These are phyloP conservation scores for Holothuria leucospilota DNA, from an alignment of 53 echinoderm and acorn worm genomes.

Conservation along the genomic window DNA sequence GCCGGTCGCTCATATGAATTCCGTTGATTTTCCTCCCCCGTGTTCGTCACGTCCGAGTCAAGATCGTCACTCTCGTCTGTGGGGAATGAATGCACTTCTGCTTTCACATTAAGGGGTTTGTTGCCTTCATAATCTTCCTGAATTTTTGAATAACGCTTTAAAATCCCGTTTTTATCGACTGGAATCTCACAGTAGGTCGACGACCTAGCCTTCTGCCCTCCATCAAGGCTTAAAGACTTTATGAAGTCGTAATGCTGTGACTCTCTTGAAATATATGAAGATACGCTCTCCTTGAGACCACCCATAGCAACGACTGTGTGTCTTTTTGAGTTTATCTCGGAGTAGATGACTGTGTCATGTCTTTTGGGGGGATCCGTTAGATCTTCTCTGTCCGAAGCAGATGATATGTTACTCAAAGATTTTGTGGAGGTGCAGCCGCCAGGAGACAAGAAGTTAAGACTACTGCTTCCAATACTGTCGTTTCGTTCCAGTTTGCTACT, in stretches of 20 bases:
- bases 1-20: background rate
- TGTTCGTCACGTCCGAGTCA: background rate
- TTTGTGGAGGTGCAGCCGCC: background rate
- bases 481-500: conserved; percentile 31
- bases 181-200: conserved; percentile 9
- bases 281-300: no score
- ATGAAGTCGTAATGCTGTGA: background rate
- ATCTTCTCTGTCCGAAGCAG: background rate
- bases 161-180: background rate
- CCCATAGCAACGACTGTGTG: no score
- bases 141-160: background rate
- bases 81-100: conserved; percentile 23
- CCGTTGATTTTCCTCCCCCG: background rate
- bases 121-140: background rate
- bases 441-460: conserved; percentile 29
- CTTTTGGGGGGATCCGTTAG: no score
- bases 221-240: conserved; percentile 10
- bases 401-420: conserved; percentile 16
- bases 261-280: no score
- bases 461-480: conserved; percentile 42
- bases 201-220: background rate
- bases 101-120: conserved; percentile 15
- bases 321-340: no score
- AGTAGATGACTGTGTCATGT: no score
- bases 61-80: background rate